Evolutionary conservation across 2,888 invertebrate species (phyloP).

Genomic region (Pasiphila rectangulata): DNA sequence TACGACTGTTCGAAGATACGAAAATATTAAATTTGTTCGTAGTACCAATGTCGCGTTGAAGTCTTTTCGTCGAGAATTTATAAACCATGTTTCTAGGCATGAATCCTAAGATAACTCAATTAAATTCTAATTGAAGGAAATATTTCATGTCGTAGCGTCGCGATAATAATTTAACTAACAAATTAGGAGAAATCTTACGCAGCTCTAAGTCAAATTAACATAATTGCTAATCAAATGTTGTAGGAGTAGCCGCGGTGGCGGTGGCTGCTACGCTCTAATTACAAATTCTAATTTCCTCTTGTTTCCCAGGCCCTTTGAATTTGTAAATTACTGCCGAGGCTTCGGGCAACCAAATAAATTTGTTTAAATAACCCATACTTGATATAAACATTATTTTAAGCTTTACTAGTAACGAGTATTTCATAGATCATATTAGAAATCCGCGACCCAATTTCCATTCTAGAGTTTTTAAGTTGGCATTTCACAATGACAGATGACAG

Average conservation of each 20-base stretch:
- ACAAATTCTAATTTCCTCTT: constrained; percentile 80
- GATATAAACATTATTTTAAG: not conserved
- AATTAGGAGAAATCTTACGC: constrained; percentile 78
- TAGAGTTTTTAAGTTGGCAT: no score
- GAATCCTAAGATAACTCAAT: constrained; percentile 30
- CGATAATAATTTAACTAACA: constrained; percentile 77
- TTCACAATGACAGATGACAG: no score
- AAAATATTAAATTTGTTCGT: not conserved
- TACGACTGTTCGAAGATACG: no score
- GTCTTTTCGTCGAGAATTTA: constrained; percentile 19
- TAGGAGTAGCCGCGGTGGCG: constrained; percentile 65
- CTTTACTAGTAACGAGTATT: no score
- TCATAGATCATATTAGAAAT: no score
- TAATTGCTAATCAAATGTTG: constrained; percentile 81
- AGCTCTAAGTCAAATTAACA: constrained; percentile 78
- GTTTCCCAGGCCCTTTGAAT: constrained; percentile 78
- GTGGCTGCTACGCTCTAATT: constrained; percentile 71
- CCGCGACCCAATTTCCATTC: no score
- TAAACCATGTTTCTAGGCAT: not conserved
- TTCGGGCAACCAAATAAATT: constrained; percentile 66
- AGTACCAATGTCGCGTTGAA: constrained; percentile 22
- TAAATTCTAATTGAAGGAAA: constrained; percentile 40
- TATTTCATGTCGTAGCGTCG: constrained; percentile 53
- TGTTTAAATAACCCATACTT: constrained; percentile 15
- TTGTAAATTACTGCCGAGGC: constrained; percentile 72